Evolutionary conservation across 2,888 invertebrate genomes (phyloP).

Genomic region (Ceraclea dissimilis): DNA sequence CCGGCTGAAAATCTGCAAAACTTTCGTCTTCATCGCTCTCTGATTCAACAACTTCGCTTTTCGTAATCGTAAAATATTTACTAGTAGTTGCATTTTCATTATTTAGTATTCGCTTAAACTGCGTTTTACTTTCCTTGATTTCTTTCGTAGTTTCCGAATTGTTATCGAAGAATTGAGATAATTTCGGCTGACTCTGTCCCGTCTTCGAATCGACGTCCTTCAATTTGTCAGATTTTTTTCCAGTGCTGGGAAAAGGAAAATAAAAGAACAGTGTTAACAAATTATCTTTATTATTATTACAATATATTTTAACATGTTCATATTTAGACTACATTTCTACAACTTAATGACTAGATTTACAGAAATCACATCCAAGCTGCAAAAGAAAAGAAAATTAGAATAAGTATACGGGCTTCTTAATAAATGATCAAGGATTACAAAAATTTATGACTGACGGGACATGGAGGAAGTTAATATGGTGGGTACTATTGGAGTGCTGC

Average conservation of each 20-base stretch:
- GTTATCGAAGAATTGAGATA: constrained; percentile 3
- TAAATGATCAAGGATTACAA: background rate
- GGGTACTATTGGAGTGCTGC: too few species aligned
- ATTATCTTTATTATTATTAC: constrained; percentile 8
- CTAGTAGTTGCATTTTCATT: background rate
- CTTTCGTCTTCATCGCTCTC: constrained; percentile 34
- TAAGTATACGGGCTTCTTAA: background rate
- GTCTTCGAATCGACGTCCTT: background rate
- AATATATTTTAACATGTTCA: background rate
- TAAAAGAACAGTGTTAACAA: constrained; percentile 10
- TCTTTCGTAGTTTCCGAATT: background rate
- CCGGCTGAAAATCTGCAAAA: constrained; percentile 38
- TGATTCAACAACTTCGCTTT: background rate
- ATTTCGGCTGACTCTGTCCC: constrained; percentile 3
- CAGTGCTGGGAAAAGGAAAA: constrained; percentile 13
- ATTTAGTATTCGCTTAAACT: too few species aligned
- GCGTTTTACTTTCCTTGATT: constrained; percentile 31
- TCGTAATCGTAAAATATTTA: constrained; percentile 25
- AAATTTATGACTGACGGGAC: too few species aligned
- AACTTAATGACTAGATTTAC: background rate
- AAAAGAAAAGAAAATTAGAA: background rate
- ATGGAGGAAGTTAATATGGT: too few species aligned
- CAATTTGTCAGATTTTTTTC: constrained; percentile 9
- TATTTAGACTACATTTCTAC: constrained; percentile 2
- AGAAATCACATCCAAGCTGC: background rate